Evolutionary conservation across 2,113 vertebrate species (phyloP).

Genomic region (Narcine bancroftii): DNA sequence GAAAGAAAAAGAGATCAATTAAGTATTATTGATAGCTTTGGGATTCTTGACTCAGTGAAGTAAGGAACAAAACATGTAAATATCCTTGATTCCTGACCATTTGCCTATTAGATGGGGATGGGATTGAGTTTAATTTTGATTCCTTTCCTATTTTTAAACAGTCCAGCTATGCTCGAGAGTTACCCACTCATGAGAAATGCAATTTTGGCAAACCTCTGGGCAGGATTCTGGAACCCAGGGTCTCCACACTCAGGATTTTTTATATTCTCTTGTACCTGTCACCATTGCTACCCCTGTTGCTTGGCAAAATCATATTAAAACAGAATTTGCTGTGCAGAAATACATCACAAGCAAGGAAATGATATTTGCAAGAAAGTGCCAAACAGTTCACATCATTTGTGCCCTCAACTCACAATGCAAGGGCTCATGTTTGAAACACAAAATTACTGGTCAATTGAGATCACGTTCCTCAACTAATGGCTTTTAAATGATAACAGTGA

Average conservation of each 20-base stretch:
- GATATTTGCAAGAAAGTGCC: not conserved
- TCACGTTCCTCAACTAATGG: not conserved
- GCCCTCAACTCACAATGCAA: not conserved
- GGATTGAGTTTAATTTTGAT: not conserved
- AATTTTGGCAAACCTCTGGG: not conserved
- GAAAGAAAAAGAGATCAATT: not conserved
- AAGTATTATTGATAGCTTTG: not conserved
- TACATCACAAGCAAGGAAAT: not conserved
- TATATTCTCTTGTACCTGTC: not conserved
- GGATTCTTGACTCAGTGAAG: not conserved
- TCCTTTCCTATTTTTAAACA: not conserved
- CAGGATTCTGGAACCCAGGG: not conserved
- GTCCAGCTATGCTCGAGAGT: not conserved
- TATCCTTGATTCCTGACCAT: not conserved
- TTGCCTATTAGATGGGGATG: not conserved
- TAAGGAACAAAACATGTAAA: not conserved
- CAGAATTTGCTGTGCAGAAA: not conserved
- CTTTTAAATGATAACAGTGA: not conserved
- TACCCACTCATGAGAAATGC: not conserved
- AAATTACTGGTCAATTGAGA: slow-evolving; percentile 3
- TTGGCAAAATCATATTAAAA: not conserved
- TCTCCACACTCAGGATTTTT: not conserved
- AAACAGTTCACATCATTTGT: not conserved
- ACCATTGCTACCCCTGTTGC: not conserved
- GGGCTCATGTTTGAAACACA: not conserved